These are phyloP conservation scores for Drosophila novamexicana DNA, from an alignment of 1,140 invertebrate species.

Conservation along the genomic window DNA sequence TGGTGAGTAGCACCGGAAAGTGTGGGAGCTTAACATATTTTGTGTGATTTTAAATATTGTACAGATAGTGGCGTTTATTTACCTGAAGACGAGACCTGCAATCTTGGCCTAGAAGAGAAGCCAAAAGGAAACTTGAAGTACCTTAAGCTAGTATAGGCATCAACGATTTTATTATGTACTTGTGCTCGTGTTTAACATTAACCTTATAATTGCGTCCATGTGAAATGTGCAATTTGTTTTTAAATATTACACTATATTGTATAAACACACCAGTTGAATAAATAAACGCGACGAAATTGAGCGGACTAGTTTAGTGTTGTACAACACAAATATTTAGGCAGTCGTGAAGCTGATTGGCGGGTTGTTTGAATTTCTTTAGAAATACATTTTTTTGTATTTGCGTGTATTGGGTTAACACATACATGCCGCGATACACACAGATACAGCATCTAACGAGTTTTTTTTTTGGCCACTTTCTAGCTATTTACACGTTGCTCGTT, in stretches of 20 bases:
- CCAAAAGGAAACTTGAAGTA: not conserved
- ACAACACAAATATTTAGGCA: not conserved
- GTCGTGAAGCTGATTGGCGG: not conserved
- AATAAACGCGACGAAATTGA: not conserved
- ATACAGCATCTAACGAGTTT: constrained; percentile 32
- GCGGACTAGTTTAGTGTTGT: constrained; percentile 8
- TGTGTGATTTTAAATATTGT: not conserved
- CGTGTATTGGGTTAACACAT: constrained; percentile 3
- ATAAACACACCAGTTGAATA: constrained; percentile 6
- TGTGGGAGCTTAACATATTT: not conserved
- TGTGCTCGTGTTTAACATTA: not conserved
- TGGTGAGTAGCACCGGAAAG: constrained; percentile 13
- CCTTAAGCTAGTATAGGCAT: constrained; percentile 21
- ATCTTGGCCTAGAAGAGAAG: constrained; percentile 38
- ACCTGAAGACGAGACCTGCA: constrained; percentile 74
- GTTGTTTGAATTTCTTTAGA: not conserved
- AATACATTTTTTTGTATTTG: not conserved
- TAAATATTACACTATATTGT: constrained; percentile 10
- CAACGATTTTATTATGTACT: constrained; percentile 11
- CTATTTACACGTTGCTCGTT: constrained; percentile 8
- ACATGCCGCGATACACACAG: not conserved
- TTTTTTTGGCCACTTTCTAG: constrained; percentile 12
- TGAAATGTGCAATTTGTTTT: constrained; percentile 38
- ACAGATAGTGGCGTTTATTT: constrained; percentile 70
- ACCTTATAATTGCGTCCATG: constrained; percentile 3